phyloP scores from a whole-genome alignment of 2,113 vertebrate genomes.

The Clarias gariepinus region DNA sequence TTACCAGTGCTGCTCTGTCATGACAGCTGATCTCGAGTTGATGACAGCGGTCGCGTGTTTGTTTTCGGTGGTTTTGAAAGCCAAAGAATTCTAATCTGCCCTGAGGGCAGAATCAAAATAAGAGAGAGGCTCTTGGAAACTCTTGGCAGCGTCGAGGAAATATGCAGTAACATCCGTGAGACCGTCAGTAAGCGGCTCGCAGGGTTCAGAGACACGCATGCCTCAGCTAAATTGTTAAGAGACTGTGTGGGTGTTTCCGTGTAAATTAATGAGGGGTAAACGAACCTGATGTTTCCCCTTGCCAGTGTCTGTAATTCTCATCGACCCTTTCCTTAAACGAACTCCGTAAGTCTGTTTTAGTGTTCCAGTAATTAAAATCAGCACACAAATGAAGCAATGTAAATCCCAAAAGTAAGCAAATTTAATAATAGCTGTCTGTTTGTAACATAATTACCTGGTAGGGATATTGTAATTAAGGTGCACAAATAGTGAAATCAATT shows the following conservation, averaged over 20 bases:
- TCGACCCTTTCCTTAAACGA: background rate
- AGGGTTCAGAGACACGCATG: background rate
- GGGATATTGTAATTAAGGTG: background rate
- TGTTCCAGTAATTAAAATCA: background rate
- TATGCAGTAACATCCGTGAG: background rate
- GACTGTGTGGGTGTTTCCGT: background rate
- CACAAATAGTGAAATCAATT: background rate
- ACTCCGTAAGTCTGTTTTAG: background rate
- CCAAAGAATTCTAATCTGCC: conserved; percentile 44
- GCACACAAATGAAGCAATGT: background rate
- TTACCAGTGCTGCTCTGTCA: conserved; percentile 35
- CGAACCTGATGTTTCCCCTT: background rate
- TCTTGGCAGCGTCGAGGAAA: background rate
- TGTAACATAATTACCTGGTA: background rate
- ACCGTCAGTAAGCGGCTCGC: background rate
- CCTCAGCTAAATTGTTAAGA: background rate
- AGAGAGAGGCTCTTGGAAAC: background rate
- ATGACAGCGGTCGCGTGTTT: conserved; percentile 48
- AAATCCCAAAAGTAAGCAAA: background rate
- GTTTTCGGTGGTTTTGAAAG: conserved; percentile 42
- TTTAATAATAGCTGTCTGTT: background rate
- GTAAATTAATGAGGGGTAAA: background rate
- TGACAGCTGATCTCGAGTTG: conserved; percentile 30
- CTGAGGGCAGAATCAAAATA: background rate
- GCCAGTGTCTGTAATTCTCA: no score